These are phyloP conservation scores for Lucinisca nassula DNA, from an alignment of 2,888 invertebrate species.

Conservation along the genomic window DNA sequence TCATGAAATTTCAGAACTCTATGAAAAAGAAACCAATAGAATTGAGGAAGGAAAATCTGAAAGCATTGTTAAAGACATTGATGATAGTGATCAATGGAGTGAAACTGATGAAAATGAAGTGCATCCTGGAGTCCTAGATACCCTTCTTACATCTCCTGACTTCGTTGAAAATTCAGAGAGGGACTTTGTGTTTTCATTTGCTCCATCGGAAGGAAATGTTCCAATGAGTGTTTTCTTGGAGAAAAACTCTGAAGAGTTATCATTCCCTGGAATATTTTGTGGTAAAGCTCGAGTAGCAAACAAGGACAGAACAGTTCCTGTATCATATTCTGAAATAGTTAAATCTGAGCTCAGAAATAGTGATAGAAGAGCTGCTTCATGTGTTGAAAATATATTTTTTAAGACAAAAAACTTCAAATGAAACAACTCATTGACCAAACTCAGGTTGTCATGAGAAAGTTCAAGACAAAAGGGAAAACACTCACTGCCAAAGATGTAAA, in stretches of 20 bases:
- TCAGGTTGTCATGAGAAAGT: conserved; percentile 33
- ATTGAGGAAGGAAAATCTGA: neutral
- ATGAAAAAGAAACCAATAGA: neutral
- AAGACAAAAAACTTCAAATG: conserved; percentile 55
- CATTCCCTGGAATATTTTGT: conserved; percentile 49
- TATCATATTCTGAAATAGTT: conserved; percentile 33
- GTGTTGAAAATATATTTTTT: conserved; percentile 53
- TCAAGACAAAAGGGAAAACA: conserved; percentile 22
- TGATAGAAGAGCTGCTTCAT: conserved; percentile 22
- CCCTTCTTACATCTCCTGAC: conserved; percentile 44
- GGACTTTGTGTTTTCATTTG: conserved; percentile 24
- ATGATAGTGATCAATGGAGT: too few relatives aligned
- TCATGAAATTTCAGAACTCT: neutral
- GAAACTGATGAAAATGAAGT: too few relatives aligned
- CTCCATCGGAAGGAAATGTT: conserved; percentile 23
- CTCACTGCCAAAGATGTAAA: conserved; percentile 42
- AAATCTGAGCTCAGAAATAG: conserved; percentile 48
- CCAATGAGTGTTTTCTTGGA: conserved; percentile 38
- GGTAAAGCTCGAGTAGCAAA: conserved; percentile 15
- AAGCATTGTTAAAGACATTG: too few relatives aligned
- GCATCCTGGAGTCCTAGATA: conserved; percentile 6
- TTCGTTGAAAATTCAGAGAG: conserved; percentile 42
- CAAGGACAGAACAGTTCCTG: neutral
- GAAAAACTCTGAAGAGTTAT: conserved; percentile 44
- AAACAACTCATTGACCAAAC: conserved; percentile 38